These are phyloP conservation scores for Oryzias javanicus DNA, from an alignment of 2,113 vertebrate species.

Conservation along the genomic window DNA sequence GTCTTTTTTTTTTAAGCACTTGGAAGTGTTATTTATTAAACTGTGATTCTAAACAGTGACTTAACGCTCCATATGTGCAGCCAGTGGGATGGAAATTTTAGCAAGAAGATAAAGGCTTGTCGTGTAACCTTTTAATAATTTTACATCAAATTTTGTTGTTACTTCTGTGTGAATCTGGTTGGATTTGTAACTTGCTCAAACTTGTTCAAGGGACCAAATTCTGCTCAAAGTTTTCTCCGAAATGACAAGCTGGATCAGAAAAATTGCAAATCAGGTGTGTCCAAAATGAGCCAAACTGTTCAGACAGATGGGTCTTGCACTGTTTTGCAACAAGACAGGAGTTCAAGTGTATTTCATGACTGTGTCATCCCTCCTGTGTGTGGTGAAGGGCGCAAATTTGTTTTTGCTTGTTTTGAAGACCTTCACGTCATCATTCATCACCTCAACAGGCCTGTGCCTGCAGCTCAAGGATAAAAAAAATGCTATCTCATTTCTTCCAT, in stretches of 20 bases:
- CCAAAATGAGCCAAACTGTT: background rate
- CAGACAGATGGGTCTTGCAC: background rate
- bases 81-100: background rate
- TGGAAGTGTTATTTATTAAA: conserved; percentile 27
- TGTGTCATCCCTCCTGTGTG: background rate
- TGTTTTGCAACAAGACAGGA: background rate
- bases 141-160: background rate
- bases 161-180: background rate
- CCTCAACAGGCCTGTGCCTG: conserved; percentile 15
- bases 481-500: background rate
- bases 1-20: background rate
- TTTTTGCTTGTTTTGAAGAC: conserved; percentile 1
- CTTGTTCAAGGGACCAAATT: conserved; percentile 21
- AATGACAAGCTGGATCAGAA: no score
- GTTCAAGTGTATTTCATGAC: no score
- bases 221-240: no score
- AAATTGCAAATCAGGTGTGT: no score
- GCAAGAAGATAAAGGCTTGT: background rate
- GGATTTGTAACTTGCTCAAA: conserved; percentile 5
- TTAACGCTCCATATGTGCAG: background rate
- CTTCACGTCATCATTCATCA: background rate
- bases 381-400: background rate
- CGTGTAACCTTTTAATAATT: background rate
- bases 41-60: background rate
- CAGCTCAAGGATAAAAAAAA: conserved; percentile 13